Conservation (phyloP, 2,797 vertebrate species). For the Coregonus ussuriensis region DNA sequence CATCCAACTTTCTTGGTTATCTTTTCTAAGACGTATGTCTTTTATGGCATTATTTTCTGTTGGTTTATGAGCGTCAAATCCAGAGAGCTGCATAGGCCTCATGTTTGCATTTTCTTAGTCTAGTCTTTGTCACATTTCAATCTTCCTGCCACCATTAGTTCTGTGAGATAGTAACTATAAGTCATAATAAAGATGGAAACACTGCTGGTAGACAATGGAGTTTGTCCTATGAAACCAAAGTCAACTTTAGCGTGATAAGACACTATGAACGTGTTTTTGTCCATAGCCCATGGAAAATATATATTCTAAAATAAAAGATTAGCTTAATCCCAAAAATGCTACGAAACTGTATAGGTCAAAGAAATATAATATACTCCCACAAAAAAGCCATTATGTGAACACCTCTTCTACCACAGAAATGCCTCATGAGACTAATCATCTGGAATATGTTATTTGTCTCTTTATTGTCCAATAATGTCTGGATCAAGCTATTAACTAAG, state of each 20-base stretch:
- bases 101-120: slow-evolving; percentile 61
- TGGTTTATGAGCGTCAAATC: slow-evolving; percentile 58
- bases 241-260: slow-evolving; percentile 18
- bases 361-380: slow-evolving; percentile 19
- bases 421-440: slow-evolving; percentile 59
- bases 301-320: slow-evolving; percentile 5
- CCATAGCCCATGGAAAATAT: slow-evolving; percentile 16
- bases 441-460: slow-evolving; percentile 54
- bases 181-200: slow-evolving; percentile 22
- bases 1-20: slow-evolving; percentile 68
- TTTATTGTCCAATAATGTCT: slow-evolving; percentile 62
- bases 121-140: slow-evolving; percentile 15
- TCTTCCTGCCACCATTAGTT: slow-evolving; percentile 2
- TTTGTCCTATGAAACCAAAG: slow-evolving; percentile 25
- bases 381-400: slow-evolving; percentile 33
- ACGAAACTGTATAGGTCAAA: slow-evolving; percentile 20
- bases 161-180: slow-evolving; percentile 29
- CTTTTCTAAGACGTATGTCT: slow-evolving; percentile 67
- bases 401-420: slow-evolving; percentile 26
- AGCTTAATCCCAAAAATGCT: neutral
- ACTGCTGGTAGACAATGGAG: slow-evolving; percentile 8
- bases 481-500: slow-evolving; percentile 55
- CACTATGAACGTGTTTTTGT: slow-evolving; percentile 1
- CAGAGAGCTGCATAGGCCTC: slow-evolving; percentile 51
- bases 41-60: slow-evolving; percentile 64